Conservation (phyloP, 1,140 invertebrate species). For the Melipona quadrifasciata region DNA sequence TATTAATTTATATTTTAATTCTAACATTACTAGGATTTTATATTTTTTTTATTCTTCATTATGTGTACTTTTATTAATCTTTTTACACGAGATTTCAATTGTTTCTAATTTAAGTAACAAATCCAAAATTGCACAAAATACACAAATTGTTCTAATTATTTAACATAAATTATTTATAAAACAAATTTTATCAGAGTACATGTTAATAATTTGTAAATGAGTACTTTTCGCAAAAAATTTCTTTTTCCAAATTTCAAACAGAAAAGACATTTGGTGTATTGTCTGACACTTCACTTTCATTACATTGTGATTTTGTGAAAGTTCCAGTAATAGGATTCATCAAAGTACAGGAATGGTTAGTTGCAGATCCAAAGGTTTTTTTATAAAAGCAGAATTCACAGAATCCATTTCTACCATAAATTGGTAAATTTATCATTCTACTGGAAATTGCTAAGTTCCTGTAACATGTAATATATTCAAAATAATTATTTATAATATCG, state of each 20-base stretch:
- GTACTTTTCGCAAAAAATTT: not conserved
- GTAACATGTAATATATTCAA: slow-evolving; percentile 40
- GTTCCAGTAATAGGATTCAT: slow-evolving; percentile 34
- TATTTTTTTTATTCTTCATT: not conserved
- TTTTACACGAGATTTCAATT: not conserved
- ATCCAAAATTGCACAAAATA: not conserved
- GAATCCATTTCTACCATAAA: slow-evolving; percentile 63
- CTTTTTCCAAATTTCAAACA: slow-evolving; percentile 33
- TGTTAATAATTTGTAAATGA: not conserved
- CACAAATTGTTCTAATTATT: not conserved
- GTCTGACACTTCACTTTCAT: slow-evolving; percentile 68
- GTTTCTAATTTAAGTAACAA: not conserved
- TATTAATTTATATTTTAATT: not conserved
- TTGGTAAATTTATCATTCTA: slow-evolving; percentile 72
- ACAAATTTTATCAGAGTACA: not conserved
- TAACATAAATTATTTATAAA: not conserved
- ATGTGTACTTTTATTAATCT: not conserved
- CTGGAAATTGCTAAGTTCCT: slow-evolving; percentile 75
- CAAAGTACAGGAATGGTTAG: slow-evolving; percentile 61
- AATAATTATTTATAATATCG: not conserved
- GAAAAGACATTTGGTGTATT: slow-evolving; percentile 63
- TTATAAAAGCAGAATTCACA: slow-evolving; percentile 75
- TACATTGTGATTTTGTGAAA: slow-evolving; percentile 56
- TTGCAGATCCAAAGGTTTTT: slow-evolving; percentile 60
- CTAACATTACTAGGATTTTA: not conserved